phyloP scores from a whole-genome alignment of 2,888 invertebrate species.

The Stratiomys singularior region DNA sequence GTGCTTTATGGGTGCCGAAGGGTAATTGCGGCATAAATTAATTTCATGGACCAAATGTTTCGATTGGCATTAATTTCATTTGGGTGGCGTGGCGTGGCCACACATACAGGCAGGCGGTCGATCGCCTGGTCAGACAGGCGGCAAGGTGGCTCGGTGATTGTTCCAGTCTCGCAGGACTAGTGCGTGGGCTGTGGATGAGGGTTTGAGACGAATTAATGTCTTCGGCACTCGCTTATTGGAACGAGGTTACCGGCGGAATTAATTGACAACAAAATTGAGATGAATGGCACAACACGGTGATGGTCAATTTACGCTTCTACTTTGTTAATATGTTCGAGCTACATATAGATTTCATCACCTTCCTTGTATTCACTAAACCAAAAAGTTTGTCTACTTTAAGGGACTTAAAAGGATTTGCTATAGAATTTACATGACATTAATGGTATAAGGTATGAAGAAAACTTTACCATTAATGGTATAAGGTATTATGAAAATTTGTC shows the following conservation, averaged over 20 bases:
- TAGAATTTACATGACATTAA: too few species aligned
- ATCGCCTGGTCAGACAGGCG: not conserved
- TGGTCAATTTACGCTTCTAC: slow-evolving; percentile 40
- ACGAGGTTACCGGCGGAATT: slow-evolving; percentile 45
- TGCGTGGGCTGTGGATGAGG: slow-evolving; percentile 4
- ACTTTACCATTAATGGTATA: too few species aligned
- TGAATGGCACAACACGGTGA: slow-evolving; percentile 38
- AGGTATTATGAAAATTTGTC: too few species aligned
- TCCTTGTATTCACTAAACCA: too few species aligned
- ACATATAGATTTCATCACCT: slow-evolving; percentile 19
- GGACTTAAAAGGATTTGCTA: not conserved
- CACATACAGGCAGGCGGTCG: slow-evolving; percentile 1
- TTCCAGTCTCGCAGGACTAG: not conserved
- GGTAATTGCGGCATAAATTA: slow-evolving; percentile 67
- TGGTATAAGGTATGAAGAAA: too few species aligned
- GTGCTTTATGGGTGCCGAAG: slow-evolving; percentile 66
- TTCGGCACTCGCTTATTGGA: slow-evolving; percentile 44
- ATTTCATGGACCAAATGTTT: slow-evolving; percentile 64
- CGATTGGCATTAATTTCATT: slow-evolving; percentile 49
- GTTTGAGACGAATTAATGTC: slow-evolving; percentile 50
- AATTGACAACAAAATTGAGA: slow-evolving; percentile 49
- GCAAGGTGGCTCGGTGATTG: slow-evolving; percentile 10
- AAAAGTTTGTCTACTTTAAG: not conserved
- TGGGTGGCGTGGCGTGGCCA: slow-evolving; percentile 34
- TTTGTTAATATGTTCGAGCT: slow-evolving; percentile 1